Conservation (phyloP, 2,797 vertebrate genomes). For the Tympanoctomys barrerae region DNA sequence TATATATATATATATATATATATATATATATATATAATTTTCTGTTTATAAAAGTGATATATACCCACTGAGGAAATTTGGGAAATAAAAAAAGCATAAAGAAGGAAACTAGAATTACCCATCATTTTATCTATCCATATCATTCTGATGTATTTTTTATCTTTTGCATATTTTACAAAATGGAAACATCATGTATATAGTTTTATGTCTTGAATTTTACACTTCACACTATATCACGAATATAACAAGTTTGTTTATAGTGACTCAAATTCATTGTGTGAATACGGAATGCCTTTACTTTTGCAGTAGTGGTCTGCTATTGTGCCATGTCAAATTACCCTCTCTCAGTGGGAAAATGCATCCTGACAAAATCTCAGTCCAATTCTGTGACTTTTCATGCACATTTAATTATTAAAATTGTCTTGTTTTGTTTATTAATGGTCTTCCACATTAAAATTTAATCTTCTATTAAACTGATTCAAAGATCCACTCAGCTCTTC, state of each 20-base stretch:
- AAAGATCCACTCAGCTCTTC: not conserved
- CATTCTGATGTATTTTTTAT: constrained; percentile 1
- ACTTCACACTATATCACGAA: constrained; percentile 2
- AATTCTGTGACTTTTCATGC: constrained; percentile 13
- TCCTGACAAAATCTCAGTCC: not conserved
- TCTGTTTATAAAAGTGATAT: constrained; percentile 48
- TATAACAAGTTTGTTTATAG: constrained; percentile 27
- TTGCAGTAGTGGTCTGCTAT: not conserved
- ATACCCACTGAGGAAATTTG: constrained; percentile 43
- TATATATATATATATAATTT: constrained; percentile 2
- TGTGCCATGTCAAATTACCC: not conserved
- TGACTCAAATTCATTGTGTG: constrained; percentile 32
- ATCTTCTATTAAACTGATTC: not conserved
- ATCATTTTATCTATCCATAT: constrained; percentile 20
- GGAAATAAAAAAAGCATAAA: constrained; percentile 52
- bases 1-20: too few species aligned
- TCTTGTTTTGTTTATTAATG: constrained; percentile 39
- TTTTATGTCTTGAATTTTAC: constrained; percentile 45
- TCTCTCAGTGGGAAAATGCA: not conserved
- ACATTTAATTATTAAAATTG: not conserved
- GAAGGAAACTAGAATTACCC: constrained; percentile 70
- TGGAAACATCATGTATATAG: not conserved
- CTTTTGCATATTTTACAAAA: constrained; percentile 45
- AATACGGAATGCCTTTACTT: constrained; percentile 38
- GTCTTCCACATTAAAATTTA: constrained; percentile 33